These are phyloP conservation scores for Grantiella picta DNA, from an alignment of 2,113 vertebrate genomes.

Conservation along the genomic window DNA sequence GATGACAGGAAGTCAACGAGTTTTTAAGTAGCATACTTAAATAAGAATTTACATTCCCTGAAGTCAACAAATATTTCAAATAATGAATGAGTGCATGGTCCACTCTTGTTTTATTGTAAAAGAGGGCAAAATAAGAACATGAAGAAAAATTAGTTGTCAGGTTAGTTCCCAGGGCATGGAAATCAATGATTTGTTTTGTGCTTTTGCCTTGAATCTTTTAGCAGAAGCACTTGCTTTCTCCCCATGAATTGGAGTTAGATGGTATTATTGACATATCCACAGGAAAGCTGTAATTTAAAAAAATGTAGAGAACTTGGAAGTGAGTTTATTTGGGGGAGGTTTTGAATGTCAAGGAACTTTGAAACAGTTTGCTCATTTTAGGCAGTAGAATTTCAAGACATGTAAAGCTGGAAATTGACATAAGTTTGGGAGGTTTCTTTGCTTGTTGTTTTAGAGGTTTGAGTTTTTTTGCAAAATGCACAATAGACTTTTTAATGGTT, in stretches of 20 bases:
- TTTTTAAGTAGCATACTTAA: slow-evolving; percentile 41
- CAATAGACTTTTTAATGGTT: neutral
- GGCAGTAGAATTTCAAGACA: neutral
- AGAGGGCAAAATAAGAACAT: neutral
- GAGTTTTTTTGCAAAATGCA: neutral
- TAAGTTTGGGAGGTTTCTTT: accelerated
- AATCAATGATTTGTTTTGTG: slow-evolving; percentile 20
- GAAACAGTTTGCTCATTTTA: neutral
- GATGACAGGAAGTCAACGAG: slow-evolving; percentile 7
- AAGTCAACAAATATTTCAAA: slow-evolving; percentile 45
- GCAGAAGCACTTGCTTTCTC: neutral
- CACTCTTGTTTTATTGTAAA: neutral
- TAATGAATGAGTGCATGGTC: slow-evolving; percentile 9
- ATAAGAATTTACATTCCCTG: neutral
- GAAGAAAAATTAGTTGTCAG: slow-evolving; percentile 22
- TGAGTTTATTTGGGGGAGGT: neutral
- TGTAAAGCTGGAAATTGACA: neutral
- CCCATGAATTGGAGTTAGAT: neutral
- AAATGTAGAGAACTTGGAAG: neutral
- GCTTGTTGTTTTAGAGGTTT: neutral
- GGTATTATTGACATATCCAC: neutral
- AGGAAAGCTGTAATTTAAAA: neutral
- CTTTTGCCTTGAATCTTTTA: slow-evolving; percentile 1
- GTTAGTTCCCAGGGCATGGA: neutral
- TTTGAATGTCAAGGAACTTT: neutral